These are phyloP conservation scores for Mirza zaza DNA, from an alignment of 2,113 vertebrate species.

Conservation along the genomic window DNA sequence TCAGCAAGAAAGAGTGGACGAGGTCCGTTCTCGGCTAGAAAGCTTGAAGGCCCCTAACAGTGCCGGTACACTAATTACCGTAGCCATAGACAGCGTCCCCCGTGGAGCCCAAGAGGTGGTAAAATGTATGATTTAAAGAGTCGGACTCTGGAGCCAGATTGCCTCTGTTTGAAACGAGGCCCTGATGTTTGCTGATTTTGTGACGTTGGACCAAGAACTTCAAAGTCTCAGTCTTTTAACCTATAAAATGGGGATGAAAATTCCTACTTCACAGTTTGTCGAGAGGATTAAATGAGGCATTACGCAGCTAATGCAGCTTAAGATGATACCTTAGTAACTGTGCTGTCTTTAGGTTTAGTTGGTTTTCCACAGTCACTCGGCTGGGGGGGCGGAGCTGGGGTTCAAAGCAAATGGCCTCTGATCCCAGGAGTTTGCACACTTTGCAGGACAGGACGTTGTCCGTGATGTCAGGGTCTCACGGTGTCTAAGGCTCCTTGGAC, in stretches of 20 bases:
- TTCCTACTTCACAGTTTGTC: not conserved
- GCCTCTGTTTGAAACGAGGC: not conserved
- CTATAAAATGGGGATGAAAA: accelerated
- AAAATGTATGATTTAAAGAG: not conserved
- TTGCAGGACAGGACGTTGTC: not conserved
- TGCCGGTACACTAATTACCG: accelerated
- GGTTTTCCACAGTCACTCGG: accelerated
- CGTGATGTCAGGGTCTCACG: accelerated
- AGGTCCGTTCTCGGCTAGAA: not conserved
- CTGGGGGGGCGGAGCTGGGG: not conserved
- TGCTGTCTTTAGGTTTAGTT: too few relatives aligned
- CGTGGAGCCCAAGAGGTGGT: accelerated
- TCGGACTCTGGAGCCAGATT: not conserved
- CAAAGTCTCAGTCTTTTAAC: not conserved
- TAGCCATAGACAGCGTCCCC: accelerated
- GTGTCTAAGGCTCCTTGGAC: not conserved
- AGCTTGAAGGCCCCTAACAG: accelerated
- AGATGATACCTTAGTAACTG: not conserved
- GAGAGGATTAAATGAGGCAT: too few relatives aligned
- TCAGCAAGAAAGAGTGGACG: not conserved
- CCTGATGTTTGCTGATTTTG: not conserved
- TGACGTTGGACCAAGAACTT: not conserved
- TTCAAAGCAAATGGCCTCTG: not conserved
- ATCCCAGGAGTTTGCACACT: not conserved
- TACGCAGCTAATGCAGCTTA: accelerated